Evolutionary conservation across 2,113 vertebrate genomes (phyloP), one percentile per base, ranked within the genome.

Genomic region (Scophthalmus maximus): DNA sequence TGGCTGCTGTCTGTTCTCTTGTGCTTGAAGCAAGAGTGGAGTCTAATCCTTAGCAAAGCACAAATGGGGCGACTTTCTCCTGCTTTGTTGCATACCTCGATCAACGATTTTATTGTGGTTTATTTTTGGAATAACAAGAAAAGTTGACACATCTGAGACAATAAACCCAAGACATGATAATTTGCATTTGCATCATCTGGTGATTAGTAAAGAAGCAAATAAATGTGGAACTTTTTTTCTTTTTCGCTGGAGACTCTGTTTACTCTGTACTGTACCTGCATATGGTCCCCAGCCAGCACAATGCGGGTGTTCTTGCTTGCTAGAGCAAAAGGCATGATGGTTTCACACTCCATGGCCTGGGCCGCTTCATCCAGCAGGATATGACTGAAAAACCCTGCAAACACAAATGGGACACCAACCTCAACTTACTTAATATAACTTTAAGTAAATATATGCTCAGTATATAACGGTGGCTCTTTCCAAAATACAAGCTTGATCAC

Each of bases 331-430:
- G 98, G 97, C 97, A 99, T 99, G 86, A 99, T 98, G 76, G 97
- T 98, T 93, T 99, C 98, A 70, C 97, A 98, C 94, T 99, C 98
- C 97, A 99, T 98, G 84, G 97, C 97, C 89, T 99, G 98, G 27
- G 98, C 98, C 26, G 98, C 97, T 94, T 99, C 98, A 88, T 99
- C 98, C 92, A 99, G 91, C 6, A 99, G 92, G 92, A 99, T 96
- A 87, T 99, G 98, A 72, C 95, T 95, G 88, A 99, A 99, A 88
- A 98, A 94, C 17, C 98, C 98, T 99, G 83, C 3, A n/a, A 36
- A 56, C 68, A 78, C 20, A 64, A 40, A 71, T 14, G 8, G 11
- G 3, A 57, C n/a, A 69, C 2, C 25, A 65, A 42, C 3, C 53
- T 44, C 18, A 29, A 25, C 34, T 65, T n/a, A 49, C 2, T 27